Evolutionary conservation across 2,888 invertebrate genomes (phyloP).

Genomic region (Rhingia rostrata): DNA sequence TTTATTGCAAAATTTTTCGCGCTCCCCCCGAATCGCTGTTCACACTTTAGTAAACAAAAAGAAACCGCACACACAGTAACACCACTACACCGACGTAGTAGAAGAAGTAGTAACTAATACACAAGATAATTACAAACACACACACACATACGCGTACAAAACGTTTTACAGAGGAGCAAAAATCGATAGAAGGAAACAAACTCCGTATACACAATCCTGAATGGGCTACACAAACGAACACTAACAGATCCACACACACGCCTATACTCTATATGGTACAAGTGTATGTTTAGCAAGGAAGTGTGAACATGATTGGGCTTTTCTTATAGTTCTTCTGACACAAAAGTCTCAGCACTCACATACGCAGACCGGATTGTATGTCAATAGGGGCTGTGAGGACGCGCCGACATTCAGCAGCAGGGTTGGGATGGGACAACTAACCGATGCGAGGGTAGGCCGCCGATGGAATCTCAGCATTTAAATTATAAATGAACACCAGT

Average conservation of each 20-base stretch:
- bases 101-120: slow-evolving; percentile 37
- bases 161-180: slow-evolving; percentile 38
- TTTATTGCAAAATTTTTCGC: slow-evolving; percentile 53
- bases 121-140: slow-evolving; percentile 15
- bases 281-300: slow-evolving; percentile 18
- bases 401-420: slow-evolving; percentile 39
- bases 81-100: slow-evolving; percentile 37
- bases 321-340: slow-evolving; percentile 41
- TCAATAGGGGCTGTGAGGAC: slow-evolving; percentile 54
- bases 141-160: slow-evolving; percentile 11
- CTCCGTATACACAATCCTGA: slow-evolving; percentile 58
- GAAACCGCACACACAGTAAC: slow-evolving; percentile 23
- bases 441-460: slow-evolving; percentile 5
- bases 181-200: slow-evolving; percentile 62
- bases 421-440: too few species aligned
- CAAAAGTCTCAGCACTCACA: slow-evolving; percentile 53
- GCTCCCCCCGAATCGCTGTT: slow-evolving; percentile 41
- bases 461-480: slow-evolving; percentile 29
- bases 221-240: slow-evolving; percentile 42
- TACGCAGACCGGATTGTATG: slow-evolving; percentile 57
- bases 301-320: slow-evolving; percentile 44
- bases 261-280: background rate
- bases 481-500: slow-evolving; percentile 61
- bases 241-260: background rate
- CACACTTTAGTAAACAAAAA: slow-evolving; percentile 65